phyloP scores from a whole-genome alignment of 2,888 invertebrate species.

The Phyto melanocephala region DNA sequence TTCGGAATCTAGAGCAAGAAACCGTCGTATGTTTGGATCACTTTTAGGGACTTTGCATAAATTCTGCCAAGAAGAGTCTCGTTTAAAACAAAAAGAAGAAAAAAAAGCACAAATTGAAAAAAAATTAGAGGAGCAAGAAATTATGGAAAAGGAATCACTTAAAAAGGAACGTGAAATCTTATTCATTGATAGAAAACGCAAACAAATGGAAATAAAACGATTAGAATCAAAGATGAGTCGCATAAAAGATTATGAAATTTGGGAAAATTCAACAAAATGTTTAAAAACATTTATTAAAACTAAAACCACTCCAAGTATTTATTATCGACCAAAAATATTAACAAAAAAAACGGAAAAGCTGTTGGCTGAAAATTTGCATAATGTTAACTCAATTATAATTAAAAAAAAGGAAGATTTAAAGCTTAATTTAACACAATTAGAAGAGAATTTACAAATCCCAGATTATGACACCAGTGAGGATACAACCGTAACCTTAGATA shows the following conservation, averaged over 20 bases:
- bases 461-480: constrained; percentile 66
- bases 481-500: neutral
- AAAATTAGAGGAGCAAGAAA: constrained; percentile 94
- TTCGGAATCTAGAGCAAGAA: constrained; percentile 89
- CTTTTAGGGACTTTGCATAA: constrained; percentile 96
- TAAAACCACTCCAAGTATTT: constrained; percentile 90
- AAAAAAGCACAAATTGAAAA: constrained; percentile 91
- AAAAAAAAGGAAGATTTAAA: constrained; percentile 83
- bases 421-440: constrained; percentile 83
- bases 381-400: constrained; percentile 83
- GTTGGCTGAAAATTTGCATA: constrained; percentile 82
- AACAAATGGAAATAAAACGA: constrained; percentile 92
- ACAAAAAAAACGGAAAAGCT: constrained; percentile 85
- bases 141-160: constrained; percentile 91
- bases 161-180: constrained; percentile 90
- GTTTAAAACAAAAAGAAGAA: constrained; percentile 91
- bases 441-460: constrained; percentile 75
- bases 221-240: constrained; percentile 94
- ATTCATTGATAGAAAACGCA: constrained; percentile 90
- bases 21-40: constrained; percentile 97
- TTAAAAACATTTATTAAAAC: constrained; percentile 92
- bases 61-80: constrained; percentile 96
- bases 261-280: constrained; percentile 89
- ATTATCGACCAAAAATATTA: constrained; percentile 91
- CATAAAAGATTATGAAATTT: constrained; percentile 91